phyloP scores from a whole-genome alignment of 2,797 vertebrate species.

The Diplodus puntazzo region DNA sequence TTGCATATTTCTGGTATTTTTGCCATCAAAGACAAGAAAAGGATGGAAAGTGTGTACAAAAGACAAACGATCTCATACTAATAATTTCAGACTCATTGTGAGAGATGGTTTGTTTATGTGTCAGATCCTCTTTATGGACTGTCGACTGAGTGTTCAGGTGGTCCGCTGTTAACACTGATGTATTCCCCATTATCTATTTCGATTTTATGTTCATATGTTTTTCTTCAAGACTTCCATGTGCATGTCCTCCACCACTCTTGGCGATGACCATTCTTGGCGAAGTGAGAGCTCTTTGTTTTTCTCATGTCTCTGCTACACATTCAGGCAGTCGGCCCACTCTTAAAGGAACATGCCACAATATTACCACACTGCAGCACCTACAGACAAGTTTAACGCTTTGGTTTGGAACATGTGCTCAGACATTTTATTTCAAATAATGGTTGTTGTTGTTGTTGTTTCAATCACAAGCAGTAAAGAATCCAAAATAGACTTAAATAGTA shows the following conservation, averaged over 20 bases:
- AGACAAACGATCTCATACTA: too few relatives aligned
- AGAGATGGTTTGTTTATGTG: background rate
- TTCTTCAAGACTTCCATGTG: background rate
- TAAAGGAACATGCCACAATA: slow-evolving; percentile 77
- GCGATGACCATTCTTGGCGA: rapidly evolving
- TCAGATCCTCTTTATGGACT: background rate
- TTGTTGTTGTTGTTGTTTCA: background rate
- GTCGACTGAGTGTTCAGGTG: background rate
- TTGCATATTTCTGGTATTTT: too few relatives aligned
- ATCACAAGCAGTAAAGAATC: background rate
- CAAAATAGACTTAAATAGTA: background rate
- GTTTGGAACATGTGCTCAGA: background rate
- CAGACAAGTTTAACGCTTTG: background rate
- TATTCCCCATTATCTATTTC: background rate
- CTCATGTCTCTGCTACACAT: slow-evolving; percentile 35
- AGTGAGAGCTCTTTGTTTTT: slow-evolving; percentile 37
- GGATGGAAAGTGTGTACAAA: too few relatives aligned
- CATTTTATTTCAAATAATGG: background rate
- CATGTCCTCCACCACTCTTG: background rate
- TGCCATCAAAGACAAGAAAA: too few relatives aligned
- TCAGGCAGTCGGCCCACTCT: slow-evolving; percentile 78
- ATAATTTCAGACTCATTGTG: too few relatives aligned
- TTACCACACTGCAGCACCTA: background rate
- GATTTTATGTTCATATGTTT: rapidly evolving
- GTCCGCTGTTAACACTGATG: background rate